Conservation (phyloP, 2,888 invertebrate species). For the Pteria penguin region DNA sequence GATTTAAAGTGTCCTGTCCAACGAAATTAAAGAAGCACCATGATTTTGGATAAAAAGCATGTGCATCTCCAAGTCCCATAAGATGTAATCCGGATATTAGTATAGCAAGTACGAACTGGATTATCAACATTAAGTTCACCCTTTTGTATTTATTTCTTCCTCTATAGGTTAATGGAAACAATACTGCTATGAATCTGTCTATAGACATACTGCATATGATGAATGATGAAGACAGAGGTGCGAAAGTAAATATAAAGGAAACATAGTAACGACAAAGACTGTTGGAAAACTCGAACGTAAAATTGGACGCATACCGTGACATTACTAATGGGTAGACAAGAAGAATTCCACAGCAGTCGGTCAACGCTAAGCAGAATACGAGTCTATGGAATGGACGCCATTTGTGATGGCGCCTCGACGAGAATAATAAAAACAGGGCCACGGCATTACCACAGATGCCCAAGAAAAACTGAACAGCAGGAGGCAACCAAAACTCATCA, state of each 20-base stretch:
- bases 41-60: slow-evolving; percentile 17
- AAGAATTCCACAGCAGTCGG: slow-evolving; percentile 22
- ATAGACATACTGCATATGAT: slow-evolving; percentile 22
- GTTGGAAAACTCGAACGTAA: neutral
- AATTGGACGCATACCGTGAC: neutral
- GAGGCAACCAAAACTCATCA: neutral
- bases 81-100: slow-evolving; percentile 20
- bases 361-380: slow-evolving; percentile 10
- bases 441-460: slow-evolving; percentile 25
- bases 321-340: neutral
- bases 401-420: slow-evolving; percentile 28
- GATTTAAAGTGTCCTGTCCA: neutral
- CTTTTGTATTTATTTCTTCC: slow-evolving; percentile 10
- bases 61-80: slow-evolving; percentile 21
- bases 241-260: slow-evolving; percentile 21
- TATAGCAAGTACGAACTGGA: slow-evolving; percentile 1
- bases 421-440: slow-evolving; percentile 19
- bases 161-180: slow-evolving; percentile 15
- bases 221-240: slow-evolving; percentile 6
- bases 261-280: slow-evolving; percentile 10
- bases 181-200: slow-evolving; percentile 30
- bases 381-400: slow-evolving; percentile 34
- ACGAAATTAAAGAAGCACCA: slow-evolving; percentile 35
- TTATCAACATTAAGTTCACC: neutral
- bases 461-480: slow-evolving; percentile 1